phyloP scores from a whole-genome alignment of 2,797 vertebrate genomes.

The Enteromius paludinosus region DNA sequence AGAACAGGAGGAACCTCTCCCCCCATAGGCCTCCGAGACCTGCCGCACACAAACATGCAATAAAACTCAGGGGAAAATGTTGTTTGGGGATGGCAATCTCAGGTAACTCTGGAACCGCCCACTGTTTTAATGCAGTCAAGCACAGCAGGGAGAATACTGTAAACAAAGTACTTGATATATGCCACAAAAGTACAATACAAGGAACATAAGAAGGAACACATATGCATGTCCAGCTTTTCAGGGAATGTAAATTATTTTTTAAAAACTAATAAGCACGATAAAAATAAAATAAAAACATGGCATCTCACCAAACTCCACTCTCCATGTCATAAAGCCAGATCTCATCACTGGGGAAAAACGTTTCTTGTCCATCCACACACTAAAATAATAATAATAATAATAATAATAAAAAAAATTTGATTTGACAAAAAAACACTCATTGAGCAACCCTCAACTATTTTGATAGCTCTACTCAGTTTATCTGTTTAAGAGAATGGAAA shows the following conservation, averaged over 20 bases:
- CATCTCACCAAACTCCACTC: constrained; percentile 87
- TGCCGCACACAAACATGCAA: constrained; percentile 61
- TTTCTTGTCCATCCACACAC: constrained; percentile 87
- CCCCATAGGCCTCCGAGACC: constrained; percentile 84
- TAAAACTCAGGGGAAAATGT: constrained; percentile 27
- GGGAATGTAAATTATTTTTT: neutral
- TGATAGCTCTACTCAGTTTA: neutral
- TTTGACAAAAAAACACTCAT: neutral
- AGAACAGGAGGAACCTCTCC: constrained; percentile 87
- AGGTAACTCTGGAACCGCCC: neutral
- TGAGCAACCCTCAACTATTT: neutral
- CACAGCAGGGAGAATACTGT: neutral
- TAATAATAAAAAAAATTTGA: neutral
- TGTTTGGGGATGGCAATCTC: neutral
- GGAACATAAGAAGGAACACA: neutral
- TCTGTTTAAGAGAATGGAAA: neutral
- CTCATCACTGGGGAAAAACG: constrained; percentile 88
- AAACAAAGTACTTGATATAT: neutral
- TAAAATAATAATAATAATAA: constrained; percentile 62
- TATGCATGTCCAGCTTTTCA: neutral
- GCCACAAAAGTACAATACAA: neutral
- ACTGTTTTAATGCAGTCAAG: neutral
- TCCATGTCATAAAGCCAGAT: constrained; percentile 92
- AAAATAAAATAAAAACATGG: neutral
- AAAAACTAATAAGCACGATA: neutral